These are phyloP conservation scores for Ips nitidus DNA, from an alignment of 1,140 invertebrate genomes.

Conservation along the genomic window DNA sequence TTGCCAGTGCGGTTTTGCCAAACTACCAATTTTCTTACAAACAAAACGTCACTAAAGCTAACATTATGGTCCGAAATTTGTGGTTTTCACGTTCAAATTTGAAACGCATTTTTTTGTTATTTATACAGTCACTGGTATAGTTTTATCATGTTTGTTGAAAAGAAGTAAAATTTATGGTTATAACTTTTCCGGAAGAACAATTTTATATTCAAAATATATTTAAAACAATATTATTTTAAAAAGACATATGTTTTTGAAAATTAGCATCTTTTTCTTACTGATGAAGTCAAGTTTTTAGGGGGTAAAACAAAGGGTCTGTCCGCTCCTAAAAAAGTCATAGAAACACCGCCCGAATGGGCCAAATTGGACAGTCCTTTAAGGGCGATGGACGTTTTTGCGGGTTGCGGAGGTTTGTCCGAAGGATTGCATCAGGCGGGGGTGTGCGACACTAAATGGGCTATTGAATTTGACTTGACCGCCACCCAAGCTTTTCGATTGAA, in stretches of 20 bases:
- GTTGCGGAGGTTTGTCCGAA: conserved; percentile 78
- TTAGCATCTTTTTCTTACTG: conserved; percentile 44
- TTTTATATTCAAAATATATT: no score
- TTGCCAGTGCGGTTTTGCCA: no score
- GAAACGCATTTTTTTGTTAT: no score
- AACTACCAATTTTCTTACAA: no score
- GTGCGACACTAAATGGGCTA: conserved; percentile 73
- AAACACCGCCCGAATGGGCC: conserved; percentile 47
- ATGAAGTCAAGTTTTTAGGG: not conserved
- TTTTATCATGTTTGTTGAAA: no score
- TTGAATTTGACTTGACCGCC: conserved; percentile 78
- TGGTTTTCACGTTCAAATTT: no score
- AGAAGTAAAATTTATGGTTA: no score
- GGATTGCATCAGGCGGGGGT: conserved; percentile 74
- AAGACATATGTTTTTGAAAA: not conserved
- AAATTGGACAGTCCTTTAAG: conserved; percentile 57
- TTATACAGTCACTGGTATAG: no score
- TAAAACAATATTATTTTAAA: no score
- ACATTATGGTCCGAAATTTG: no score
- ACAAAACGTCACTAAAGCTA: no score
- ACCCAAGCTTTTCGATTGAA: conserved; percentile 81
- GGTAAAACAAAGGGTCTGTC: conserved; percentile 72
- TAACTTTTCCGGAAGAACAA: no score
- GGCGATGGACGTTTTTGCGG: conserved; percentile 85
- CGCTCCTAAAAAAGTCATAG: conserved; percentile 43